These are phyloP conservation scores for Caerostris darwini DNA, from an alignment of 1,140 invertebrate species.

Conservation along the genomic window DNA sequence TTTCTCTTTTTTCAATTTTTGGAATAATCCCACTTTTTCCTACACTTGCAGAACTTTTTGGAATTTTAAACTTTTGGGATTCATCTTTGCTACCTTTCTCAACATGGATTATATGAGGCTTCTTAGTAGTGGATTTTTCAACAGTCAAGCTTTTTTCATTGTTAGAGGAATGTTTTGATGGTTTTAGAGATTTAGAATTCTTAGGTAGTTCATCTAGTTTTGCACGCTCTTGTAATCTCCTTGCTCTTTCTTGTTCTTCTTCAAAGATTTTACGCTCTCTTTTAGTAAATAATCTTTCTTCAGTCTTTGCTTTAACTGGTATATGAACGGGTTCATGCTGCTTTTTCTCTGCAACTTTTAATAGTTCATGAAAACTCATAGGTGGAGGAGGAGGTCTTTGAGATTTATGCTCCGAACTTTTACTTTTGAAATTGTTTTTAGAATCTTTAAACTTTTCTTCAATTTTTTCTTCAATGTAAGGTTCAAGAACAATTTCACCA, in stretches of 20 bases:
- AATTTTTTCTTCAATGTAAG: not conserved
- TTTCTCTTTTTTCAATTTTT: not conserved
- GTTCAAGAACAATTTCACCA: not conserved
- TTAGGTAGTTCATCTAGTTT: not conserved
- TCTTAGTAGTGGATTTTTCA: slow-evolving; percentile 30
- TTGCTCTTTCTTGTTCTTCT: slow-evolving; percentile 80
- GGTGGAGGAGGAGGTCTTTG: slow-evolving; percentile 75
- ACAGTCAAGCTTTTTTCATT: not conserved
- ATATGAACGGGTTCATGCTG: slow-evolving; percentile 88
- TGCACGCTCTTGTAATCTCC: slow-evolving; percentile 67
- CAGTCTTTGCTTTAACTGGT: slow-evolving; percentile 85
- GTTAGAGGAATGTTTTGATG: slow-evolving; percentile 23
- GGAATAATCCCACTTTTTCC: not conserved
- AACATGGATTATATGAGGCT: slow-evolving; percentile 36
- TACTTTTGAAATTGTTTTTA: slow-evolving; percentile 26
- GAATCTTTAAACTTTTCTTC: not conserved
- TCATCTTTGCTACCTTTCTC: not conserved
- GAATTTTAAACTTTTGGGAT: slow-evolving; percentile 61
- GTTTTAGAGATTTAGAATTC: not conserved
- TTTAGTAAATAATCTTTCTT: slow-evolving; percentile 87
- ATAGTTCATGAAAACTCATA: slow-evolving; percentile 80
- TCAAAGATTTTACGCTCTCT: slow-evolving; percentile 87
- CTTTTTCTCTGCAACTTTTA: slow-evolving; percentile 89
- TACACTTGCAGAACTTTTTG: not conserved
- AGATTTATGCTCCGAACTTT: not conserved